Percentiles rank a stretch among this genome's conserved stretches.
Conservation (phyloP, 64 coral and sea anemone genomes). For the Stichodactyla mertensii region DNA sequence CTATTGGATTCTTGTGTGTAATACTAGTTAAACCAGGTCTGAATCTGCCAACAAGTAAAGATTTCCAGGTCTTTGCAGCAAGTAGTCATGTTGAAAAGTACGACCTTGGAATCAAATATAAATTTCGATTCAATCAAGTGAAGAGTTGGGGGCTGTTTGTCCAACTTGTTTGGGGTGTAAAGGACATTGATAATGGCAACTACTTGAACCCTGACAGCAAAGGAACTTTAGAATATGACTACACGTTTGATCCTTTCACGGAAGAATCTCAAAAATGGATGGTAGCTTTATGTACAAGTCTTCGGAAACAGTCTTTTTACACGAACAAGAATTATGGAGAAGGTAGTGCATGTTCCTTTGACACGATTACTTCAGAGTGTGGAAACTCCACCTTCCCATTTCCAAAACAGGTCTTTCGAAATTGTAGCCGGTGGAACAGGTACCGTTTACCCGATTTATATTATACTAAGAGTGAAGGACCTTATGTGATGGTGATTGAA, state of each 20-base stretch:
- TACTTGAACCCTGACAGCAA: slow-evolving; percentile 69
- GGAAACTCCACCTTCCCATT: slow-evolving; percentile 60
- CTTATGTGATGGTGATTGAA: slow-evolving; percentile 22
- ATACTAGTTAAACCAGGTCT: slow-evolving; percentile 63
- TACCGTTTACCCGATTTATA: background rate
- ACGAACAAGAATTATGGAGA: background rate
- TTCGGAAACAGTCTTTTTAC: slow-evolving; percentile 48
- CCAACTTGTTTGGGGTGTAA: slow-evolving; percentile 67
- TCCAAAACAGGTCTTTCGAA: slow-evolving; percentile 31
- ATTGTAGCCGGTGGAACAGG: slow-evolving; percentile 1
- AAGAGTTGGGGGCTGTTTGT: slow-evolving; percentile 8
- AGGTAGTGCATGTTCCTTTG: background rate
- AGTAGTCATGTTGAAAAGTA: slow-evolving; percentile 76
- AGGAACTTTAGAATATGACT: slow-evolving; percentile 65
- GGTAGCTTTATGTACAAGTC: slow-evolving; percentile 46
- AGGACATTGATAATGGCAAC: slow-evolving; percentile 75
- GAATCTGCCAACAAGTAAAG: slow-evolving; percentile 56
- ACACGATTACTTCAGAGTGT: background rate
- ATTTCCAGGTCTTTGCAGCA: slow-evolving; percentile 76
- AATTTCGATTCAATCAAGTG: slow-evolving; percentile 52
- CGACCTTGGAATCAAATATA: slow-evolving; percentile 57
- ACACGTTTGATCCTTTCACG: slow-evolving; percentile 54
- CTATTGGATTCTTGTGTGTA: slow-evolving; percentile 77
- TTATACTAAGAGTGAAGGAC: slow-evolving; percentile 7
- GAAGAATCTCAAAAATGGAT: slow-evolving; percentile 54